Conservation (phyloP, 1,140 invertebrate genomes). For the Delia radicum region DNA sequence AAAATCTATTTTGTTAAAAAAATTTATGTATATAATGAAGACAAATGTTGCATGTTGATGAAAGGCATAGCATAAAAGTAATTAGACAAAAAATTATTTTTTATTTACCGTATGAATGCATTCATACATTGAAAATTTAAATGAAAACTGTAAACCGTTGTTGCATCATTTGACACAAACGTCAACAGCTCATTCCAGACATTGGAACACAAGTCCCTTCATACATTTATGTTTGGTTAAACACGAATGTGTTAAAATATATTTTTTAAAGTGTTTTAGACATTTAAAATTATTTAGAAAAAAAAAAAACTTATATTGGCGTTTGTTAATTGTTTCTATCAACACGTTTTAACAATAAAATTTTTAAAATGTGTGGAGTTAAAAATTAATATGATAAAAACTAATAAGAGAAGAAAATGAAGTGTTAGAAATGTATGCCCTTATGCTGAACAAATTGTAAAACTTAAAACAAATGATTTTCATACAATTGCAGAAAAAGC, state of each 20-base stretch:
- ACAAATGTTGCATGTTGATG: conserved; percentile 20
- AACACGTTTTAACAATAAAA: conserved; percentile 15
- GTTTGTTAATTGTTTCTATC: conserved; percentile 19
- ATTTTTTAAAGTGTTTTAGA: neutral
- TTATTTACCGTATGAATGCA: neutral
- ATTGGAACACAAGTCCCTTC: neutral
- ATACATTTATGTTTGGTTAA: neutral
- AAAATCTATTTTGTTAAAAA: neutral
- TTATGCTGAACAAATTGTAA: too few relatives aligned
- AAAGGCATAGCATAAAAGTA: conserved; percentile 19
- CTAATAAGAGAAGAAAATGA: too few relatives aligned
- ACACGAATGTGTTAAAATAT: neutral
- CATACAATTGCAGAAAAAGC: too few relatives aligned
- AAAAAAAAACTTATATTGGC: neutral
- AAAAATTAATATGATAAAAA: too few relatives aligned
- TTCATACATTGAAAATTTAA: neutral
- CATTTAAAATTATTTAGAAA: neutral
- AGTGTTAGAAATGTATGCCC: too few relatives aligned
- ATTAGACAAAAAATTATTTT: conserved; percentile 23
- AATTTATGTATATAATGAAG: conserved; percentile 15
- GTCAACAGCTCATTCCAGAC: conserved; percentile 19
- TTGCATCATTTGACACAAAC: conserved; percentile 15
- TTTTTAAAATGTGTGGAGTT: neutral
- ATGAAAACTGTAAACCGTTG: neutral
- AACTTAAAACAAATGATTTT: too few relatives aligned